These are phyloP conservation scores for Battus philenor DNA, from an alignment of 1,140 invertebrate species.

Conservation along the genomic window DNA sequence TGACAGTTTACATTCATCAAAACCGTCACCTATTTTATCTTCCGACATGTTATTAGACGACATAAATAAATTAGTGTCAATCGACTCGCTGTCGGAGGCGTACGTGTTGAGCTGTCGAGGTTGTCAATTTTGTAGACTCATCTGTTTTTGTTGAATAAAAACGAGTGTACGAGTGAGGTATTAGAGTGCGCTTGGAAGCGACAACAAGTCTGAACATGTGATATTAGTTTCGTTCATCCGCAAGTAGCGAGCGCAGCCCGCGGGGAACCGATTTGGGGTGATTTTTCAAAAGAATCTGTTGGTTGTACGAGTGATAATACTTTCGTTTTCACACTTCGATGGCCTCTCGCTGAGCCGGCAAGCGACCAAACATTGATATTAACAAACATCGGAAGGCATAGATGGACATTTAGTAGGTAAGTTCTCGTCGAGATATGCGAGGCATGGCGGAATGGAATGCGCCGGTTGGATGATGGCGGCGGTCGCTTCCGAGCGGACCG, in stretches of 20 bases:
- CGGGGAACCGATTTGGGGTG: slow-evolving; percentile 5
- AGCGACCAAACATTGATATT: not conserved
- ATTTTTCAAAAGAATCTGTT: slow-evolving; percentile 11
- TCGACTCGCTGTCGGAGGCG: slow-evolving; percentile 6
- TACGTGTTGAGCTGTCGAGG: not conserved
- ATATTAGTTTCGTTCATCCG: slow-evolving; percentile 4
- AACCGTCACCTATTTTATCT: no score
- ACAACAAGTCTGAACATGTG: slow-evolving; percentile 2
- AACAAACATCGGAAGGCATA: slow-evolving; percentile 15
- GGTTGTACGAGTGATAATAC: slow-evolving; percentile 14
- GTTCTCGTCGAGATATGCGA: slow-evolving; percentile 23
- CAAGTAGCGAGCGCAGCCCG: slow-evolving; percentile 8
- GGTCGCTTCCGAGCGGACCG: slow-evolving; percentile 14
- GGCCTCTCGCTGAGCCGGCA: slow-evolving; percentile 2
- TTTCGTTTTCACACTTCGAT: slow-evolving; percentile 14
- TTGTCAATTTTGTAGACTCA: slow-evolving; percentile 5
- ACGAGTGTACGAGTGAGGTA: slow-evolving; percentile 5
- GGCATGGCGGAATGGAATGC: slow-evolving; percentile 30
- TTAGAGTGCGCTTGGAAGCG: not conserved
- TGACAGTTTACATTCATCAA: no score
- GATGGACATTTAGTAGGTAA: slow-evolving; percentile 54
- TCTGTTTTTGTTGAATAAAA: slow-evolving; percentile 14
- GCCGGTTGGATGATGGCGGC: slow-evolving; percentile 25
- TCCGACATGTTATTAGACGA: no score
- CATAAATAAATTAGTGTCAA: slow-evolving; percentile 17